Percentiles rank a stretch among this genome's conserved stretches.
Conservation (phyloP, 2,888 invertebrate species). For the Oligia latruncula region DNA sequence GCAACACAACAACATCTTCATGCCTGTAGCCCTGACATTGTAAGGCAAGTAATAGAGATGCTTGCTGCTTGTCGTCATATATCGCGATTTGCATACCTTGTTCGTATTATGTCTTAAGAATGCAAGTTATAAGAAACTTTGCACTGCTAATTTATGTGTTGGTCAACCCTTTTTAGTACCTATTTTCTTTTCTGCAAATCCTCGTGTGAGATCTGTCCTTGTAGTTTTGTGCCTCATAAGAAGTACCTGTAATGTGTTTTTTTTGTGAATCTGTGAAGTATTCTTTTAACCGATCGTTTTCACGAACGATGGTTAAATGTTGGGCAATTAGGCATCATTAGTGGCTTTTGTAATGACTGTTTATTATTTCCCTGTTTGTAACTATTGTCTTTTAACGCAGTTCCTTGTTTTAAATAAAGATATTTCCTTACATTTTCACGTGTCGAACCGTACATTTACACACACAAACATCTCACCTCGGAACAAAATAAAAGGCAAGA, state of each 20-base stretch:
- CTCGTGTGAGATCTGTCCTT: not conserved
- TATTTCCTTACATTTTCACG: not conserved
- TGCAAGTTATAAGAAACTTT: slow-evolving; percentile 11
- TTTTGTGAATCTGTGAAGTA: not conserved
- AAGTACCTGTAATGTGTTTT: not conserved
- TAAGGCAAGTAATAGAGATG: slow-evolving; percentile 34
- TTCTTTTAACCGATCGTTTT: not conserved
- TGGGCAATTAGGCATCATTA: not conserved
- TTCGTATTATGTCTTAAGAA: not conserved
- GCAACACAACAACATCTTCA: slow-evolving; percentile 34
- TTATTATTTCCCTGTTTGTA: not conserved
- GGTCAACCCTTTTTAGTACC: not conserved
- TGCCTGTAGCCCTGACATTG: slow-evolving; percentile 22
- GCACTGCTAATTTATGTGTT: not conserved
- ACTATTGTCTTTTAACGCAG: not conserved
- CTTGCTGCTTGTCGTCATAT: slow-evolving; percentile 6
- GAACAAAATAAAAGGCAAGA: slow-evolving; percentile 29
- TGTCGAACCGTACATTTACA: not conserved
- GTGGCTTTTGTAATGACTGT: not conserved
- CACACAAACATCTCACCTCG: not conserved
- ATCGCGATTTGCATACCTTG: slow-evolving; percentile 16
- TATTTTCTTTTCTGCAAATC: not conserved
- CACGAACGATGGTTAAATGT: not conserved
- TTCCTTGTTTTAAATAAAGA: not conserved
- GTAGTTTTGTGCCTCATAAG: not conserved